Percentiles rank a stretch among this genome's conserved stretches.
Evolutionary conservation across 2,888 invertebrate genomes (phyloP).

Genomic region (Eumerus sabulonum): DNA sequence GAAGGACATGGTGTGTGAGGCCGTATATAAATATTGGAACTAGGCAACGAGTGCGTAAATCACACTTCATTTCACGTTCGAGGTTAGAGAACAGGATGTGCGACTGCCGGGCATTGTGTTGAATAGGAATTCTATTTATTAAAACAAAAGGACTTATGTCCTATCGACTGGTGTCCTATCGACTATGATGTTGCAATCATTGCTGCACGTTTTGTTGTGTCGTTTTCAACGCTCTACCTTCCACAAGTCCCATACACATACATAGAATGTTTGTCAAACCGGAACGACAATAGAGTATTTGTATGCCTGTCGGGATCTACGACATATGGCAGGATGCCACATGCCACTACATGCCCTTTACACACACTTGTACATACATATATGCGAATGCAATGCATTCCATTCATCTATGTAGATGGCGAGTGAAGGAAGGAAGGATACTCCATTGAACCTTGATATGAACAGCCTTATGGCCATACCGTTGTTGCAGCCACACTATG

Average conservation of each 20-base stretch:
- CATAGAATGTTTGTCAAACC: conserved; percentile 17
- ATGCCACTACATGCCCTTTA: conserved; percentile 67
- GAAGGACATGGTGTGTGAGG: conserved; percentile 9
- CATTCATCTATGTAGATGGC: conserved; percentile 14
- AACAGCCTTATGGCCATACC: conserved; percentile 14
- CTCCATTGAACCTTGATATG: conserved; percentile 48
- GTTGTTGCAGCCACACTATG: conserved; percentile 9
- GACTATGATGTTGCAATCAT: background rate
- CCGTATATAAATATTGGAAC: conserved; percentile 49
- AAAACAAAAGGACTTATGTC: conserved; percentile 59
- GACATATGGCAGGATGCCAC: conserved; percentile 66
- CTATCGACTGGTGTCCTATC: conserved; percentile 54
- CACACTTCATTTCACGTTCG: conserved; percentile 62
- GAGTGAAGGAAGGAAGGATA: conserved; percentile 41
- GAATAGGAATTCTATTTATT: conserved; percentile 56
- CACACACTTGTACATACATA: conserved; percentile 28
- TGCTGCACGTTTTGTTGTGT: background rate
- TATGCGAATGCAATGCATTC: conserved; percentile 31
- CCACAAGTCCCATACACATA: conserved; percentile 58
- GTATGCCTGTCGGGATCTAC: conserved; percentile 53
- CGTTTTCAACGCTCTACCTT: conserved; percentile 34
- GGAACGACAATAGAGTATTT: conserved; percentile 58
- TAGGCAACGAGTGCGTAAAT: conserved; percentile 64
- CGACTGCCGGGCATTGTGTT: conserved; percentile 38
- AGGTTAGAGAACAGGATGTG: conserved; percentile 45